Evolutionary conservation across 2,888 invertebrate species (phyloP).

Genomic region (Liposcelis brunnea): DNA sequence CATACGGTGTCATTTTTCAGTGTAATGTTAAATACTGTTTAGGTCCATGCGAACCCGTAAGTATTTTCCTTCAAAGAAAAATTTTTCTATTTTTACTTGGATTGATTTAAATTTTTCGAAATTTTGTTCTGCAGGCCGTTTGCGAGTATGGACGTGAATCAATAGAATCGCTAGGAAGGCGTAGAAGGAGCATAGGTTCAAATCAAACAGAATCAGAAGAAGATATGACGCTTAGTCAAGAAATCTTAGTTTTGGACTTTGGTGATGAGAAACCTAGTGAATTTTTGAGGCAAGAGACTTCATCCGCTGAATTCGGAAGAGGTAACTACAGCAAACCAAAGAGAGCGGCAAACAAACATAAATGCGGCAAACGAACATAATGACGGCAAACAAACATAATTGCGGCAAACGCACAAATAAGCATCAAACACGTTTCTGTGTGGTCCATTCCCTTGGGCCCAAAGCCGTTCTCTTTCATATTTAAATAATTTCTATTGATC

Average conservation of each 20-base stretch:
- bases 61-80: conserved; percentile 20
- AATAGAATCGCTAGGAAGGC: conserved; percentile 80
- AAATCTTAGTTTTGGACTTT: conserved; percentile 82
- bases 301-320: conserved; percentile 51
- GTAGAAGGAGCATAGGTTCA: conserved; percentile 50
- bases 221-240: conserved; percentile 86
- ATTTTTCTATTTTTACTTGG: not conserved
- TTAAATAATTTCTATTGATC: too few species aligned
- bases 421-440: too few species aligned
- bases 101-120: not conserved
- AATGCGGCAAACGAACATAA: too few species aligned
- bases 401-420: too few species aligned
- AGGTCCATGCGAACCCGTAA: conserved; percentile 83
- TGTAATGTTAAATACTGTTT: conserved; percentile 93
- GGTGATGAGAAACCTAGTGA: conserved; percentile 77
- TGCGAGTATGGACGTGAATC: conserved; percentile 85
- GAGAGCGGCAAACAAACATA: not conserved
- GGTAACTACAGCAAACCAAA: conserved; percentile 30
- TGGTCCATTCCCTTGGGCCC: too few species aligned
- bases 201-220: conserved; percentile 44
- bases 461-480: too few species aligned
- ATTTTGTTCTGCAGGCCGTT: conserved; percentile 42
- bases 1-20: conserved; percentile 92
- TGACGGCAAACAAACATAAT: too few species aligned
- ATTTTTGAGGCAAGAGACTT: conserved; percentile 54